phyloP scores from a whole-genome alignment of 2,888 invertebrate genomes.

The Gibbula magus region DNA sequence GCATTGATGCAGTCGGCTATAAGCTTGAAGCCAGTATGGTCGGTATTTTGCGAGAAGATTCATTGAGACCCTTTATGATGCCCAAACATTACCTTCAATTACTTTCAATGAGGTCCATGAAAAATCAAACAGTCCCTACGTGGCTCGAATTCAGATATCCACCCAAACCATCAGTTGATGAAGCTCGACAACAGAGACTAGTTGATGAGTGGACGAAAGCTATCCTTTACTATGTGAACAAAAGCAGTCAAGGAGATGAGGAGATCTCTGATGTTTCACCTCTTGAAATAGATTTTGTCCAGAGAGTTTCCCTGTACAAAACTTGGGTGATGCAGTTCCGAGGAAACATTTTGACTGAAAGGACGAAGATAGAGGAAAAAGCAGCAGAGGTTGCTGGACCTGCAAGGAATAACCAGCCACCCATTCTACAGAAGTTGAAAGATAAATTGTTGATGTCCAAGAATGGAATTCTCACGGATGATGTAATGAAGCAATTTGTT shows the following conservation, averaged over 20 bases:
- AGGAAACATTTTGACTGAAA: neutral
- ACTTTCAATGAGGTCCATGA: too few relatives aligned
- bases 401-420: too few relatives aligned
- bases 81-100: neutral
- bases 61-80: conserved; percentile 37
- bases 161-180: too few relatives aligned
- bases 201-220: neutral
- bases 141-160: neutral
- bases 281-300: neutral
- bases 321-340: neutral
- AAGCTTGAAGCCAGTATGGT: conserved; percentile 42
- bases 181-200: too few relatives aligned
- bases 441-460: neutral
- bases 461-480: neutral
- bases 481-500: neutral
- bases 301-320: neutral
- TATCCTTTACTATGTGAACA: neutral
- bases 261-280: too few relatives aligned
- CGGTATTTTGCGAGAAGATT: conserved; percentile 37
- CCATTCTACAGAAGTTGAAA: neutral
- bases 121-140: neutral
- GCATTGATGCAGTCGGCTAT: conserved; percentile 41
- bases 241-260: too few relatives aligned
- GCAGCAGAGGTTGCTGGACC: too few relatives aligned
- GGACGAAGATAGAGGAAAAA: neutral